A percentile compares a stretch with the other conserved stretches of the same genome.
phyloP scores from a whole-genome alignment of 2,888 invertebrate genomes.

The Gari tellinella region DNA sequence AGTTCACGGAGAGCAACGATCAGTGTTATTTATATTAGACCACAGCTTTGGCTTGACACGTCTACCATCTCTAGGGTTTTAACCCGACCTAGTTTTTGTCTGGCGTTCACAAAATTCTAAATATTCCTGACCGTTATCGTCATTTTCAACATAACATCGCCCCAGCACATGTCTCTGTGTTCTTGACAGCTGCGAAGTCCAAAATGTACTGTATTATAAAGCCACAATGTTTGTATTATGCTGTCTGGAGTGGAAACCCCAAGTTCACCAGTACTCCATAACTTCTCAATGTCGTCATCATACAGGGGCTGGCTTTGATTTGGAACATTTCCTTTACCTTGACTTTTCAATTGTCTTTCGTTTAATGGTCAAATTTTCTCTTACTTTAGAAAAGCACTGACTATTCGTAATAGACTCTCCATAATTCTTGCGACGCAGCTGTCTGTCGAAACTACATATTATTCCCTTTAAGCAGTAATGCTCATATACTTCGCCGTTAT shows the following conservation, averaged over 20 bases:
- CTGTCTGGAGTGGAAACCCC: slow-evolving; percentile 24
- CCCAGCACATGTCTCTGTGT: slow-evolving; percentile 45
- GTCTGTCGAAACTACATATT: not conserved
- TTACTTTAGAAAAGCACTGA: not conserved
- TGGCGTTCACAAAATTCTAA: slow-evolving; percentile 35
- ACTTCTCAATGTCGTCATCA: not conserved
- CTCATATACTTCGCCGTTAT: not conserved
- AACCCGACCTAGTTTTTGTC: slow-evolving; percentile 43
- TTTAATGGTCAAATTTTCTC: not conserved
- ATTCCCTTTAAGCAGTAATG: not conserved
- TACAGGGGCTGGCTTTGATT: not conserved
- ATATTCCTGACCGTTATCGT: slow-evolving; percentile 29
- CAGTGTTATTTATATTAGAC: slow-evolving; percentile 12
- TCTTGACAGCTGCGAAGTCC: slow-evolving; percentile 28
- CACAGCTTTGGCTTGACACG: slow-evolving; percentile 43
- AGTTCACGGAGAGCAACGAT: slow-evolving; percentile 6
- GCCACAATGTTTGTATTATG: slow-evolving; percentile 41
- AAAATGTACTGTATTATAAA: slow-evolving; percentile 41
- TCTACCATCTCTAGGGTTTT: slow-evolving; percentile 36
- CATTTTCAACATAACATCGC: slow-evolving; percentile 10
- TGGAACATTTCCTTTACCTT: not conserved
- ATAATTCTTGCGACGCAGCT: not conserved
- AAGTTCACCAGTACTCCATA: slow-evolving; percentile 32
- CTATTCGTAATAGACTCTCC: not conserved
- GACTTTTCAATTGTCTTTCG: not conserved